phyloP scores from a whole-genome alignment of 2,797 vertebrate genomes.

The Sebastes diaconus region DNA sequence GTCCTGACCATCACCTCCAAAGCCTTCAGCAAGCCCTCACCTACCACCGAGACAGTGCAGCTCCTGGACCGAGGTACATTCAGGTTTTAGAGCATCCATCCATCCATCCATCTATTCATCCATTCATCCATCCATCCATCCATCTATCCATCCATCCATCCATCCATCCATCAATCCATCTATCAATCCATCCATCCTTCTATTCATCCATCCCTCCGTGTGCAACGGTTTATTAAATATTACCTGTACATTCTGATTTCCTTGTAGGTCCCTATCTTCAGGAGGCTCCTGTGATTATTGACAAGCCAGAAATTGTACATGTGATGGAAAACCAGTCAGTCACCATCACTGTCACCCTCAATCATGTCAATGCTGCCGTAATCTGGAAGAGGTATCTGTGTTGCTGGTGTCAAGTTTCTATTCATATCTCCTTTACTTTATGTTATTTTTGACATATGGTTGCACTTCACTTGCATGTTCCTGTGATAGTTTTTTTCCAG shows the following conservation, averaged over 20 bases:
- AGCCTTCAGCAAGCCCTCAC: conserved; percentile 94
- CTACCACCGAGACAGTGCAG: conserved; percentile 86
- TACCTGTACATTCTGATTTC: neutral
- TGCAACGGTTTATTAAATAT: neutral
- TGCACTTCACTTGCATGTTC: neutral
- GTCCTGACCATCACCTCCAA: conserved; percentile 92
- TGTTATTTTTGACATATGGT: neutral
- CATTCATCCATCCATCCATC: neutral
- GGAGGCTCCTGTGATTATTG: conserved; percentile 89
- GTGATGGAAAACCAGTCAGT: conserved; percentile 93
- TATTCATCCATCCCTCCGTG: neutral
- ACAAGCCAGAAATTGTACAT: conserved; percentile 92
- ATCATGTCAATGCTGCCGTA: conserved; percentile 90
- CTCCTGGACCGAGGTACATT: conserved; percentile 88
- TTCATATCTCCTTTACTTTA: neutral
- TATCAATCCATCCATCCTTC: neutral
- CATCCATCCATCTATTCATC: neutral
- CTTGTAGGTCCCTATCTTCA: conserved; percentile 88
- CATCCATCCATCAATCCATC: neutral
- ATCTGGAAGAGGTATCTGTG: conserved; percentile 90
- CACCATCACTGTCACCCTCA: conserved; percentile 90
- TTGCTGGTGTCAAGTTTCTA: neutral
- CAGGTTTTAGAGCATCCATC: neutral
- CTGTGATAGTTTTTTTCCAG: neutral
- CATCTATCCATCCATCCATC: neutral